Percentiles rank a stretch among this genome's conserved stretches.
Evolutionary conservation across 2,888 invertebrate species (phyloP).

Genomic region (Drosophila neoperkinsi): DNA sequence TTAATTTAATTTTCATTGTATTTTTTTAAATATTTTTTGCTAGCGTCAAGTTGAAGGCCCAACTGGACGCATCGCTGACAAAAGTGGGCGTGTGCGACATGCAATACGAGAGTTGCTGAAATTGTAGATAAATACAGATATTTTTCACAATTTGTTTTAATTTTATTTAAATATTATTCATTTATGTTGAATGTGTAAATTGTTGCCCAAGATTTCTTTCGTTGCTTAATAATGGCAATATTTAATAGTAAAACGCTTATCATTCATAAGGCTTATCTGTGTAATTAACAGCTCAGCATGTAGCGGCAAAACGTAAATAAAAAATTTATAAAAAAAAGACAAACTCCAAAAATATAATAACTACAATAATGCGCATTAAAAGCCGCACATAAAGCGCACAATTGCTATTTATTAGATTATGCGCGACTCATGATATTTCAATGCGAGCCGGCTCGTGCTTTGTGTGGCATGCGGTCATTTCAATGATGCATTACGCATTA

Average conservation of each 20-base stretch:
- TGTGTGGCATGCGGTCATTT: background rate
- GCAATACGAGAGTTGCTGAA: conserved; percentile 41
- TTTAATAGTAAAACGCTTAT: conserved; percentile 27
- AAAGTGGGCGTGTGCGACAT: conserved; percentile 57
- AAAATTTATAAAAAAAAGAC: background rate
- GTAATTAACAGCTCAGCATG: conserved; percentile 50
- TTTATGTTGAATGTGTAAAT: conserved; percentile 15
- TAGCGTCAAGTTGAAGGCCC: conserved; percentile 33
- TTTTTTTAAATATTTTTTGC: conserved; percentile 9
- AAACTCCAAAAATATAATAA: conserved; percentile 30
- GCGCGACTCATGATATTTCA: conserved; percentile 59
- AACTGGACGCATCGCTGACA: conserved; percentile 47
- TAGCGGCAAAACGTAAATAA: background rate
- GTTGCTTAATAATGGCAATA: conserved; percentile 54
- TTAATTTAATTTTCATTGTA: conserved; percentile 46
- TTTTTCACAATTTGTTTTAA: conserved; percentile 16
- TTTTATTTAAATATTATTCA: conserved; percentile 13
- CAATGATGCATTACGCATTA: conserved; percentile 21
- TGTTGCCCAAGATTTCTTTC: conserved; percentile 41
- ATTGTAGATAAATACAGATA: conserved; percentile 27
- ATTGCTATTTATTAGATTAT: conserved; percentile 67
- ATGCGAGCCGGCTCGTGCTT: conserved; percentile 56
- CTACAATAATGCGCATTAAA: conserved; percentile 19
- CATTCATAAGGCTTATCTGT: conserved; percentile 18
- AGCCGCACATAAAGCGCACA: conserved; percentile 50